Conservation (phyloP, 2,888 invertebrate genomes). For the Galerucella calmariensis region DNA sequence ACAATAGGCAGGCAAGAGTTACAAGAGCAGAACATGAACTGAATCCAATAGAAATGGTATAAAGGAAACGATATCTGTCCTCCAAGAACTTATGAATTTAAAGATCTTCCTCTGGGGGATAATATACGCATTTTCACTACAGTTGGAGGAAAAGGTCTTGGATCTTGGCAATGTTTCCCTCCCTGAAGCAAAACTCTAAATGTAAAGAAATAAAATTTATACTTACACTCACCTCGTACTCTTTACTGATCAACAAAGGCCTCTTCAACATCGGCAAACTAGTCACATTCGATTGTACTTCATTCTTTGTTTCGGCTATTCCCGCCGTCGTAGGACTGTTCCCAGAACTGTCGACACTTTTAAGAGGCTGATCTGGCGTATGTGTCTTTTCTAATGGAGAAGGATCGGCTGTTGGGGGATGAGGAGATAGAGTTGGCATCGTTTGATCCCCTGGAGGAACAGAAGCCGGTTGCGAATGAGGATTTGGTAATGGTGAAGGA, state of each 20-base stretch:
- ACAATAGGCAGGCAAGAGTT: too few relatives aligned
- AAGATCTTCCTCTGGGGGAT: too few relatives aligned
- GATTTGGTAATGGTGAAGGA: slow-evolving; percentile 77
- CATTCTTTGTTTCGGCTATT: slow-evolving; percentile 43
- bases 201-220: not conserved
- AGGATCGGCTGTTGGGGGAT: slow-evolving; percentile 68
- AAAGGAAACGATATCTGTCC: too few relatives aligned
- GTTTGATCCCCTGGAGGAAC: slow-evolving; percentile 72
- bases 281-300: slow-evolving; percentile 37
- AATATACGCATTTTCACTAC: too few relatives aligned
- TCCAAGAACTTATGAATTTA: too few relatives aligned
- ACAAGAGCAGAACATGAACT: too few relatives aligned
- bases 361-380: slow-evolving; percentile 48
- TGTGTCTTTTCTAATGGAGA: slow-evolving; percentile 59
- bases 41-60: too few relatives aligned
- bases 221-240: slow-evolving; percentile 72
- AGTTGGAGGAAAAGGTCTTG: too few relatives aligned
- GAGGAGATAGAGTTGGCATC: slow-evolving; percentile 80
- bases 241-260: slow-evolving; percentile 81
- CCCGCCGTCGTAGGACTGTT: slow-evolving; percentile 50
- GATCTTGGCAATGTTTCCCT: too few relatives aligned
- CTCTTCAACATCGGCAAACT: slow-evolving; percentile 69
- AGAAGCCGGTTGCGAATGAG: slow-evolving; percentile 75
- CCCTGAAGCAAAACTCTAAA: too few relatives aligned
- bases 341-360: slow-evolving; percentile 41